Percentiles rank a stretch among this genome's conserved stretches.
Evolutionary conservation across 2,888 invertebrate species (phyloP).

Genomic region (Synergus laeviventris): DNA sequence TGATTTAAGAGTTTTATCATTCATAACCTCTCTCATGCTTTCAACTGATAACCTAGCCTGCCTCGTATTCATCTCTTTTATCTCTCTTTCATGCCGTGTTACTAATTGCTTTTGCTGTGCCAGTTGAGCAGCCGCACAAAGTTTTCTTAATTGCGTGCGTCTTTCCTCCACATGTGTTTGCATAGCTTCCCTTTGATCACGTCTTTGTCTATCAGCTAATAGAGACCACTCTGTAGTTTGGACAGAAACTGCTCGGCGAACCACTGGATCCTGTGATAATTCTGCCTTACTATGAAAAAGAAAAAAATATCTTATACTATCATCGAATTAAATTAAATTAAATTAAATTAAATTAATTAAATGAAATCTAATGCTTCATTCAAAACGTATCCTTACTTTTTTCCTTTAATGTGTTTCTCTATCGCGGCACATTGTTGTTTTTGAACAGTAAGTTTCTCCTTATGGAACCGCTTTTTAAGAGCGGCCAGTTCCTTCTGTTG

Average conservation of each 20-base stretch:
- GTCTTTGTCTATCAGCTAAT: constrained; percentile 89
- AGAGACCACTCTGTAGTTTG: constrained; percentile 97
- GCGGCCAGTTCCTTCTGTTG: constrained; percentile 97
- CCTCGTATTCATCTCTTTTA: constrained; percentile 95
- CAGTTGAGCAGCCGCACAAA: constrained; percentile 90
- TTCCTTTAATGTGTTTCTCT: constrained; percentile 95
- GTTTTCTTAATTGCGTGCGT: constrained; percentile 81
- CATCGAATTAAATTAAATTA: too few species aligned
- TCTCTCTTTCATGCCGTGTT: constrained; percentile 92
- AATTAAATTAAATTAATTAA: too few species aligned
- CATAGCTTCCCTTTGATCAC: constrained; percentile 89
- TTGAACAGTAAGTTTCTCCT: constrained; percentile 93
- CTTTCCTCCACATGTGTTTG: constrained; percentile 91
- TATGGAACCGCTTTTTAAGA: constrained; percentile 93
- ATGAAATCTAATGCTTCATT: not conserved
- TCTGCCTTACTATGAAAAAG: constrained; percentile 84
- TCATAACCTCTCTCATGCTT: constrained; percentile 95
- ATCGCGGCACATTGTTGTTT: constrained; percentile 93
- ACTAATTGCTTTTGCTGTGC: constrained; percentile 93
- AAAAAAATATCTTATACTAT: too few species aligned
- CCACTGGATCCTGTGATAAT: constrained; percentile 85
- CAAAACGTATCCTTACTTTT: constrained; percentile 81
- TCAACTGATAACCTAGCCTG: constrained; percentile 98
- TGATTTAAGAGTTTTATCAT: constrained; percentile 97
- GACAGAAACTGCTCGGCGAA: constrained; percentile 90